Base-by-base conservation (phyloP, 1,140 invertebrate genomes). In the Mycetomoellerius zeteki region DNA sequence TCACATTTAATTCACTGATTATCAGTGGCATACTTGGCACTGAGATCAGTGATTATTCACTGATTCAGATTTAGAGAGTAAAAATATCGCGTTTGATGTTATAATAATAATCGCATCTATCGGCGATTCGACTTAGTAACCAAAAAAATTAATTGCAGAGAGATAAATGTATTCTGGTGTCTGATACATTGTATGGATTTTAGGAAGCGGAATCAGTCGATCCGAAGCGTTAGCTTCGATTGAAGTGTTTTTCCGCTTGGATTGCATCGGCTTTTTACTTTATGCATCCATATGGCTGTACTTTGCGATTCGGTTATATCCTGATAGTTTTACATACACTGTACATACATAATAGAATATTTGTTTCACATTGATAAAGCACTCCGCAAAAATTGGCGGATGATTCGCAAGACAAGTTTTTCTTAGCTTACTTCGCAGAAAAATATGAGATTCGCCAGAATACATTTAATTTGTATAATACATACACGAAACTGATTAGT, bases 351-450 rank as follows among this genome's bases (percentile, higher is more conserved):
- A 89, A 89, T 88, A 33, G 43, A 60, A 8, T 76, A 85, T 69
- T 82, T 89, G 88, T 85, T 88, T 19, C 43, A 19, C 58, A 56
- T 78, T 89, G 81, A 89, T 89, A 88, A 89, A 89, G 67, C 81
- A 54, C 67, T 50, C 43, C 19, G 37, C 81, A 50, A 69, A 88
- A 86, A 89, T 89, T 88, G 58, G n/a, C 33, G 37, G 30, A 10
- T 73, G 62, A 52, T 89, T 73, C 67, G 71, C n/a, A 16, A 43
- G 54, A 67, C 85, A 67, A 56, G 71, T n/a, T 33, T 12, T 43
- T 24, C 10, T 30, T 64, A 67, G n/a, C 30, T 67, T 24, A 88
- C 58, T 52, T 10, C 14, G 65, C 27, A 69, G 50, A 37, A 54
- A 88, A 86, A 88, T 58, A 73, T 47, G 60, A 54, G 6, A 69